Evolutionary conservation across 2,888 invertebrate species (phyloP).

Genomic region (Dryomyza anilis): DNA sequence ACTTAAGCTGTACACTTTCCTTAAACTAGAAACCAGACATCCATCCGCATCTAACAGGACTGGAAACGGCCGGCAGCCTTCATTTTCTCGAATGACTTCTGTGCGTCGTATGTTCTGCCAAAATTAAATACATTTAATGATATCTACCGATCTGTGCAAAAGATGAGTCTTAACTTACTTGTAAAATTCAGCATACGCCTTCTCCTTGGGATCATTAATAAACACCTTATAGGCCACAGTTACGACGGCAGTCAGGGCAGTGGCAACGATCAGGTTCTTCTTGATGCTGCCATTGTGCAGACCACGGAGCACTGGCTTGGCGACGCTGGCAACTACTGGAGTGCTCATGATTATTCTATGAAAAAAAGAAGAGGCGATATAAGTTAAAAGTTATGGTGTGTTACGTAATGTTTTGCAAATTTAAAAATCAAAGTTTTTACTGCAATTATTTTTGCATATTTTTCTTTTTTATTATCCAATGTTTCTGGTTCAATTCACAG

Average conservation of each 20-base stretch:
- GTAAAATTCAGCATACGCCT: conserved; percentile 75
- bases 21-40: conserved; percentile 12
- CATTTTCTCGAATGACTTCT: conserved; percentile 60
- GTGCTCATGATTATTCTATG: conserved; percentile 44
- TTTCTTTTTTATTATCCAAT: not conserved
- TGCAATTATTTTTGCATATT: not conserved
- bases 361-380: not conserved
- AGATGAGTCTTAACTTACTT: too few species aligned
- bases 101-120: conserved; percentile 57
- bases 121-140: too few species aligned
- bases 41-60: conserved; percentile 52
- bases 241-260: conserved; percentile 54
- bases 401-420: conserved; percentile 34
- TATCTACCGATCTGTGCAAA: too few species aligned
- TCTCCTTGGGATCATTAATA: conserved; percentile 65
- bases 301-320: conserved; percentile 73
- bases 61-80: conserved; percentile 59
- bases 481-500: not conserved
- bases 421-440: not conserved
- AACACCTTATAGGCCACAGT: conserved; percentile 63
- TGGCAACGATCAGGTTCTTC: conserved; percentile 64
- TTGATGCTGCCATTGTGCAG: conserved; percentile 70
- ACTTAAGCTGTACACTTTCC: conserved; percentile 23
- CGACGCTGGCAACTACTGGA: conserved; percentile 52
- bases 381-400: conserved; percentile 36